Evolutionary conservation across 1,140 invertebrate species (phyloP), one percentile per base, ranked within the genome.

Genomic region (Cylas formicarius): DNA sequence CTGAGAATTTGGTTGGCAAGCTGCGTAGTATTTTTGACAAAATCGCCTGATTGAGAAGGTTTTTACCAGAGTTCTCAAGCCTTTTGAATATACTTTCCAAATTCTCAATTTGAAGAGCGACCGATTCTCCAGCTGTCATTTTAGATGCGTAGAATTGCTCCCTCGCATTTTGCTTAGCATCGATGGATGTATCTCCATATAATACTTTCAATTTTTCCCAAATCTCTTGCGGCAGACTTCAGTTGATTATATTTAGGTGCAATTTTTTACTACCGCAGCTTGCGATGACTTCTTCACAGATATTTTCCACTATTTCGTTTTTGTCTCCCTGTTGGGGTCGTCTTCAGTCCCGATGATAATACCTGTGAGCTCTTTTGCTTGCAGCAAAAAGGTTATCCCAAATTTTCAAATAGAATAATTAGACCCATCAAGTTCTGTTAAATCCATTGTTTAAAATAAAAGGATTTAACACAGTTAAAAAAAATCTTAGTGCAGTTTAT

Each of bases 401-500:
- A 40, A 40, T 40, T 40, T 40, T 26, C 37, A 40, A 22, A 40
- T 40, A 10, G 37, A 29, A 29, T 32, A 40, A n/a, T n/a, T n/a
- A 7, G 37, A 28, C n/a, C 23, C 37, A 28, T 40, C 18, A 3
- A 40, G 23, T 40, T 40, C 29, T 7, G 37, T 40, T 2, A 40
- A 13, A 26, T 28, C 23, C 19, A 40, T n/a, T n/a, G n/a, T n/a
- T n/a, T n/a, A n/a, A n/a, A n/a, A n/a, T n/a, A n/a, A n/a, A n/a
- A n/a, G n/a, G n/a, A n/a, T n/a, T n/a, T n/a, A n/a, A n/a, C n/a
- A n/a, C n/a, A n/a, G n/a, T n/a, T n/a, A n/a, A n/a, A n/a, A n/a
- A n/a, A n/a, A n/a, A n/a, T n/a, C n/a, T n/a, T n/a, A n/a, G n/a
- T n/a, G n/a, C n/a, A n/a, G n/a, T n/a, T n/a, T n/a, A n/a, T n/a